Evolutionary conservation across 2,797 vertebrate genomes (phyloP).

Genomic region (Pseudochirops corinnae): DNA sequence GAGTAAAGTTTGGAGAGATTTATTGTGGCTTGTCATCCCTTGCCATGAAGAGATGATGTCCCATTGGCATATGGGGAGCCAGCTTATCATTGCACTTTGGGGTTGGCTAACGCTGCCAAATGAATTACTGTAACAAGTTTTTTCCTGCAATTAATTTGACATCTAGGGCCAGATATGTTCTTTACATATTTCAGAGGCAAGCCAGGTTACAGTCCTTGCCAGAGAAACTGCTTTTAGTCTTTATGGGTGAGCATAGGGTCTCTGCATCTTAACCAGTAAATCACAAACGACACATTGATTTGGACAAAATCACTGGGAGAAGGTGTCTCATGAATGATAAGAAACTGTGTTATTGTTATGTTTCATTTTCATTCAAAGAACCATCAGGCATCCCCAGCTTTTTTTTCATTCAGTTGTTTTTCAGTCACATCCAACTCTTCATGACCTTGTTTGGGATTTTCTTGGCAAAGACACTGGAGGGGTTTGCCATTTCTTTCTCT

Average conservation of each 20-base stretch:
- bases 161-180: slow-evolving; percentile 45
- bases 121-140: slow-evolving; percentile 56
- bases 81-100: slow-evolving; percentile 31
- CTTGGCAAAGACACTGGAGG: not conserved
- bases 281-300: not conserved
- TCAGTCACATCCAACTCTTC: not conserved
- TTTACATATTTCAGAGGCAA: slow-evolving; percentile 41
- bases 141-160: slow-evolving; percentile 66
- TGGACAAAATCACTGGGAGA: not conserved
- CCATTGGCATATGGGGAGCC: slow-evolving; percentile 37
- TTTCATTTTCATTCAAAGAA: not conserved
- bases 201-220: slow-evolving; percentile 30
- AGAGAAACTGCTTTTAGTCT: not conserved
- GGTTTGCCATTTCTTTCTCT: not conserved
- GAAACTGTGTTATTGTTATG: not conserved
- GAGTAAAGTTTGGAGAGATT: slow-evolving; percentile 45
- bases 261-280: not conserved
- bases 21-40: slow-evolving; percentile 9
- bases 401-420: not conserved
- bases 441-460: not conserved
- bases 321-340: not conserved
- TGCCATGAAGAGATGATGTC: not conserved
- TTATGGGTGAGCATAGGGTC: not conserved
- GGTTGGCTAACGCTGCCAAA: slow-evolving; percentile 64
- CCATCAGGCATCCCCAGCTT: not conserved